Conservation (phyloP, 2,797 vertebrate genomes). For the Sebastes ruberrimus region DNA sequence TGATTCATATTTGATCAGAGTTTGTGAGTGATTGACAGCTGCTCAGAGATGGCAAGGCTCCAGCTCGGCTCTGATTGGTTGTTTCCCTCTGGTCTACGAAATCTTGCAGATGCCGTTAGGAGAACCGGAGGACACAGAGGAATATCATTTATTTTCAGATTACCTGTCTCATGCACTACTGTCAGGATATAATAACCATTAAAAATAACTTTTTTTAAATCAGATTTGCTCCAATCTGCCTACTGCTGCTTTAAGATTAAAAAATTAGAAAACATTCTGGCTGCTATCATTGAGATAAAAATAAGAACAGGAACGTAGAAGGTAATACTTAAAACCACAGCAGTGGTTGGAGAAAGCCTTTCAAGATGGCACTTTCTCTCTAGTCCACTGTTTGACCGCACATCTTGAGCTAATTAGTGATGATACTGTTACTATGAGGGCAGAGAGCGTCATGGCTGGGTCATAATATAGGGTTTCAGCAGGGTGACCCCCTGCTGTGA, state of each 20-base stretch:
- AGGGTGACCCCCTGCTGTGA: slow-evolving; percentile 11
- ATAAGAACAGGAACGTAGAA: background rate
- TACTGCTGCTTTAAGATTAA: background rate
- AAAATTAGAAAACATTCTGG: background rate
- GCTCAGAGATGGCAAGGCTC: background rate
- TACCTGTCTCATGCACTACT: background rate
- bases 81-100: background rate
- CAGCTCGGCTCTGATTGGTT: background rate
- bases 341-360: background rate
- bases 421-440: slow-evolving; percentile 6
- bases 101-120: background rate
- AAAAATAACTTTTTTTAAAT: too few species aligned
- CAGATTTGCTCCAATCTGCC: too few species aligned
- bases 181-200: background rate
- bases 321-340: background rate
- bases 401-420: slow-evolving; percentile 39
- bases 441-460: slow-evolving; percentile 23
- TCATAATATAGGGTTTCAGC: slow-evolving; percentile 33
- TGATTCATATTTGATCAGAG: background rate
- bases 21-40: background rate
- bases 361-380: background rate
- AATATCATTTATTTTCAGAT: background rate
- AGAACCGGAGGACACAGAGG: background rate
- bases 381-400: slow-evolving; percentile 25
- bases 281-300: background rate